Evolutionary conservation across 2,797 vertebrate genomes (phyloP).

Genomic region (Chromis chromis): DNA sequence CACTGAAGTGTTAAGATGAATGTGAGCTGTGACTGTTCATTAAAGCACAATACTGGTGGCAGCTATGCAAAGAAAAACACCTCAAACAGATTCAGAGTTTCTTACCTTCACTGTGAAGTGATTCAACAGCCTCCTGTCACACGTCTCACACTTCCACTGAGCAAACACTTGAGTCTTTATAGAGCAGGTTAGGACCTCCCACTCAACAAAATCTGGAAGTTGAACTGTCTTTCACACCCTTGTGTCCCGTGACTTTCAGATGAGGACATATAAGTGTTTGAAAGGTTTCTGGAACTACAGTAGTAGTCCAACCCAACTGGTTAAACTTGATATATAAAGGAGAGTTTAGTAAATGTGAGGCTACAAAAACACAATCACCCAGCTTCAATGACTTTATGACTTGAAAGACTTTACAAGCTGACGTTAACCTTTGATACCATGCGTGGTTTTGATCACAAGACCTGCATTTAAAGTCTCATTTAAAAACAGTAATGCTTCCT

Average conservation of each 20-base stretch:
- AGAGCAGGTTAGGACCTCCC: conserved; percentile 32
- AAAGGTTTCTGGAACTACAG: background rate
- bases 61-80: background rate
- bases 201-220: conserved; percentile 2
- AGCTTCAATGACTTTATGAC: background rate
- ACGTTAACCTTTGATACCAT: conserved; percentile 37
- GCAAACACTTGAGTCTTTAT: conserved; percentile 30
- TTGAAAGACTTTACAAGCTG: background rate
- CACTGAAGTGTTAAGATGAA: background rate
- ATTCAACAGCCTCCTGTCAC: conserved; percentile 14
- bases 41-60: background rate
- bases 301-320: background rate
- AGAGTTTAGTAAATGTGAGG: background rate
- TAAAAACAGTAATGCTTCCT: background rate
- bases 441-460: conserved; percentile 29
- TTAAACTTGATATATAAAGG: background rate
- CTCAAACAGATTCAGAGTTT: background rate
- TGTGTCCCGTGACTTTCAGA: background rate
- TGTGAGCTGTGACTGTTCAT: background rate
- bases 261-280: background rate
- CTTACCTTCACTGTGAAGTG: conserved; percentile 61
- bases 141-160: conserved; percentile 1
- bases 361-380: background rate
- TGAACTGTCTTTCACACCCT: background rate
- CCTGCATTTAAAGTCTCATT: background rate